phyloP scores from a whole-genome alignment of 2,113 vertebrate species.

The Ailuropoda melanoleuca region DNA sequence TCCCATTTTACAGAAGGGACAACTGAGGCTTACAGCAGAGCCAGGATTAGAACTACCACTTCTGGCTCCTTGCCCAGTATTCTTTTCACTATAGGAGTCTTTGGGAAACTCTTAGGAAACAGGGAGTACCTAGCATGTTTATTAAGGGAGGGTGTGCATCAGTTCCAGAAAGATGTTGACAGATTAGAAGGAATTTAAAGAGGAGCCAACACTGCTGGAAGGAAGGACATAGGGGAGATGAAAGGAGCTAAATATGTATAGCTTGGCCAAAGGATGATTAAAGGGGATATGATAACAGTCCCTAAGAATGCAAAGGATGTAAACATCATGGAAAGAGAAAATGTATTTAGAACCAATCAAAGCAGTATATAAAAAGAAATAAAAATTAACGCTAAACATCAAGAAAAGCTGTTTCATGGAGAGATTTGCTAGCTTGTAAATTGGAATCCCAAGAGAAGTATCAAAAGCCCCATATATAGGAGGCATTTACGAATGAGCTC shows the following conservation, averaged over 20 bases:
- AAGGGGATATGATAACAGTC: conserved; percentile 62
- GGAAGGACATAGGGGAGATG: conserved; percentile 60
- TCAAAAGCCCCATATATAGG: neutral
- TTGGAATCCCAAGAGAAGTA: neutral
- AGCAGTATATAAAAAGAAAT: conserved; percentile 21
- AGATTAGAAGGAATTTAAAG: conserved; percentile 59
- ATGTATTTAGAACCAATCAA: conserved; percentile 39
- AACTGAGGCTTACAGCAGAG: neutral
- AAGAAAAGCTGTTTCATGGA: conserved; percentile 25
- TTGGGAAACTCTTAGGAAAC: conserved; percentile 34
- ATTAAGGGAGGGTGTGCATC: conserved; percentile 32
- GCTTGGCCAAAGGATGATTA: conserved; percentile 60
- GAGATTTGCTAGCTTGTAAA: conserved; percentile 1
- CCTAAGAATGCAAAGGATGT: conserved; percentile 60
- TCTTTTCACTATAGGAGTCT: neutral
- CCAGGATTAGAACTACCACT: neutral
- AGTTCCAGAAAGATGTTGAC: conserved; percentile 62
- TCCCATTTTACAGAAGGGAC: neutral
- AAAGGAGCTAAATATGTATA: conserved; percentile 63
- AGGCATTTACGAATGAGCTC: neutral
- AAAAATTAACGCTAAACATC: conserved; percentile 20
- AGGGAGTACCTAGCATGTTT: conserved; percentile 44
- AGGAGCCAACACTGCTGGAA: conserved; percentile 64
- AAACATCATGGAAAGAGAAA: conserved; percentile 62
- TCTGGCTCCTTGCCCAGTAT: neutral